These are phyloP conservation scores for Drosophila eugracilis DNA, from an alignment of 1,140 invertebrate genomes.

Conservation along the genomic window DNA sequence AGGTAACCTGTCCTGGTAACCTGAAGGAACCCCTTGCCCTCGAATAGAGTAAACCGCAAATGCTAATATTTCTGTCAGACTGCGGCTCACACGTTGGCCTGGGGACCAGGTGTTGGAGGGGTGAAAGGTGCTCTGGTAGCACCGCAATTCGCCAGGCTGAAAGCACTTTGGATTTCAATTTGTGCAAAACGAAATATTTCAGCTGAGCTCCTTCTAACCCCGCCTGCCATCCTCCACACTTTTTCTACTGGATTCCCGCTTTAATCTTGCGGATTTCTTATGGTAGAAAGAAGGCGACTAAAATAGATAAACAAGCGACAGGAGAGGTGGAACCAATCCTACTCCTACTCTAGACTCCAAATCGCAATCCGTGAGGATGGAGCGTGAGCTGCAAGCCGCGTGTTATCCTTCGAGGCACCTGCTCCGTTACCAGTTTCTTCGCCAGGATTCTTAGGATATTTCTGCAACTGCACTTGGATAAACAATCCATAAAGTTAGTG, in stretches of 20 bases:
- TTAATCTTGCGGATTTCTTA: conserved; percentile 79
- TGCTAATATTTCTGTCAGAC: conserved; percentile 82
- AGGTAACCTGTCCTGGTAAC: conserved; percentile 12
- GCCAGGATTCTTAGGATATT: conserved; percentile 30
- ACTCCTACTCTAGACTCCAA: not conserved
- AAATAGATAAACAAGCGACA: conserved; percentile 81
- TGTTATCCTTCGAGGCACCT: conserved; percentile 79
- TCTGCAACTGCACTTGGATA: not conserved
- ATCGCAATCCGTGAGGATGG: conserved; percentile 29
- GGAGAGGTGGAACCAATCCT: conserved; percentile 24
- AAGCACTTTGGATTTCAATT: conserved; percentile 84
- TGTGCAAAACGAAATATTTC: conserved; percentile 80
- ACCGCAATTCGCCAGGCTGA: conserved; percentile 57
- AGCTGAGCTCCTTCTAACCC: conserved; percentile 64
- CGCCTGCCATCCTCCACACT: not conserved
- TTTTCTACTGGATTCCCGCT: conserved; percentile 39
- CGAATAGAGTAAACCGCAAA: conserved; percentile 58
- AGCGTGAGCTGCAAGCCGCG: conserved; percentile 53
- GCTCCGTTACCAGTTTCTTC: conserved; percentile 43
- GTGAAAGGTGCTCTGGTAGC: conserved; percentile 16
- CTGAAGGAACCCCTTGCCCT: not conserved
- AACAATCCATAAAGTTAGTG: not conserved
- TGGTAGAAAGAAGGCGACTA: conserved; percentile 55
- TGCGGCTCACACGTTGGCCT: conserved; percentile 25
- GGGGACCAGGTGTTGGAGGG: not conserved